These are phyloP conservation scores for Trachymyrmex septentrionalis DNA, from an alignment of 1,140 invertebrate species.

Conservation along the genomic window DNA sequence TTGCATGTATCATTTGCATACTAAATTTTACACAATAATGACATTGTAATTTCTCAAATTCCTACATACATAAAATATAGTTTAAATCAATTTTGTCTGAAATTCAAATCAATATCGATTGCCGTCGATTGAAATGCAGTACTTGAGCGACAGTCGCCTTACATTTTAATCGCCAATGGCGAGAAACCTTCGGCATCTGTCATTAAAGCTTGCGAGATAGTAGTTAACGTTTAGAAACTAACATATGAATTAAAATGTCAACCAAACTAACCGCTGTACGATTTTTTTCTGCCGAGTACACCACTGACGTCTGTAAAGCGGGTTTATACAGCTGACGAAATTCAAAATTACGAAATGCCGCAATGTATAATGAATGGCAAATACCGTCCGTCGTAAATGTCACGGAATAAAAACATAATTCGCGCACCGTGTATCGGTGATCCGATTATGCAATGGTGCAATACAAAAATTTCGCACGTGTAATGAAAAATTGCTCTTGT, in stretches of 20 bases:
- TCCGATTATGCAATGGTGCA: background rate
- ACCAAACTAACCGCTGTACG: background rate
- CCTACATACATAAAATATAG: background rate
- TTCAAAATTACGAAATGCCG: slow-evolving; percentile 23
- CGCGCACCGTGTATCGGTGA: background rate
- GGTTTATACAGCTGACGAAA: slow-evolving; percentile 25
- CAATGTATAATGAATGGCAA: slow-evolving; percentile 26
- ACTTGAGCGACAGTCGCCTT: background rate
- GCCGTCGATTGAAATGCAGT: background rate
- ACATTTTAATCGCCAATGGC: slow-evolving; percentile 22
- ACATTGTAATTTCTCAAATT: background rate
- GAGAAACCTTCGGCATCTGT: slow-evolving; percentile 12
- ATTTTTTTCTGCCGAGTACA: slow-evolving; percentile 36
- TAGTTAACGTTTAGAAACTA: background rate
- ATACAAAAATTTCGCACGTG: slow-evolving; percentile 8
- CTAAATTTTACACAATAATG: background rate
- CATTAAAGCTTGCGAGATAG: slow-evolving; percentile 11
- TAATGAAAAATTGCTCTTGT: slow-evolving; percentile 7
- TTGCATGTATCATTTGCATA: background rate
- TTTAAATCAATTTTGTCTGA: background rate
- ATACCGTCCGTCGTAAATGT: background rate
- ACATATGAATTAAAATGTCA: slow-evolving; percentile 34
- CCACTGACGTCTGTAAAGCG: slow-evolving; percentile 1
- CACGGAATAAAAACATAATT: slow-evolving; percentile 22
- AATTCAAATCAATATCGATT: background rate